Conservation (phyloP, 30 jellyfish, hydroid and myxozoan species). For the Turritopsis dohrnii region DNA sequence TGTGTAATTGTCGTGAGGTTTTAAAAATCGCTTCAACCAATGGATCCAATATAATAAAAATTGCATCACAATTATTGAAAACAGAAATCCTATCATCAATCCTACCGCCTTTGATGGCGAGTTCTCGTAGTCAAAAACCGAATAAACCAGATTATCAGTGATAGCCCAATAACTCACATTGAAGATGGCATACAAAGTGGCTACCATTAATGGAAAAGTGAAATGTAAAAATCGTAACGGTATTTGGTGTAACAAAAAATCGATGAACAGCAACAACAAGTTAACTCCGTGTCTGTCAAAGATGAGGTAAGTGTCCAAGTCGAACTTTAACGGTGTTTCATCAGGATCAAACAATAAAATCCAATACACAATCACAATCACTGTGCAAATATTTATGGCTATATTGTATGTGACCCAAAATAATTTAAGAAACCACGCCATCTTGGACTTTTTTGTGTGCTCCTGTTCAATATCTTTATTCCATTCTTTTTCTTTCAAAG, state of each 20-base stretch:
- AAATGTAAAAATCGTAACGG: conserved; percentile 20
- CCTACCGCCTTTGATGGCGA: conserved; percentile 9
- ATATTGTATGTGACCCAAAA: conserved; percentile 1
- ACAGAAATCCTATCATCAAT: not conserved
- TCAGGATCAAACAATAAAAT: conserved; percentile 1
- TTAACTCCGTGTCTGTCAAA: conserved; percentile 29
- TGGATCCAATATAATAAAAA: not conserved
- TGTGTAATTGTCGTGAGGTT: no score
- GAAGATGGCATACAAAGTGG: not conserved
- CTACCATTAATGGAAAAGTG: not conserved
- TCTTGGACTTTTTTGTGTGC: not conserved
- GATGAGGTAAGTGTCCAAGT: not conserved
- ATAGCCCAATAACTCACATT: conserved; percentile 11
- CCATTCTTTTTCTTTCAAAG: not conserved
- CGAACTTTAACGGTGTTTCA: not conserved
- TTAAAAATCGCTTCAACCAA: no score
- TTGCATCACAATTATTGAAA: not conserved
- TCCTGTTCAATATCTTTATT: not conserved
- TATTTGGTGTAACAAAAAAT: not conserved
- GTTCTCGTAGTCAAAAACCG: not conserved
- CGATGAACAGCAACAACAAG: not conserved
- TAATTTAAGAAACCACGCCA: not conserved
- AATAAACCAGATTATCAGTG: conserved; percentile 1
- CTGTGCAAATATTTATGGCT: not conserved
- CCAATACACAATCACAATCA: conserved; percentile 14